phyloP scores from a whole-genome alignment of 2,797 vertebrate genomes.

The Enteromius argenteus region DNA sequence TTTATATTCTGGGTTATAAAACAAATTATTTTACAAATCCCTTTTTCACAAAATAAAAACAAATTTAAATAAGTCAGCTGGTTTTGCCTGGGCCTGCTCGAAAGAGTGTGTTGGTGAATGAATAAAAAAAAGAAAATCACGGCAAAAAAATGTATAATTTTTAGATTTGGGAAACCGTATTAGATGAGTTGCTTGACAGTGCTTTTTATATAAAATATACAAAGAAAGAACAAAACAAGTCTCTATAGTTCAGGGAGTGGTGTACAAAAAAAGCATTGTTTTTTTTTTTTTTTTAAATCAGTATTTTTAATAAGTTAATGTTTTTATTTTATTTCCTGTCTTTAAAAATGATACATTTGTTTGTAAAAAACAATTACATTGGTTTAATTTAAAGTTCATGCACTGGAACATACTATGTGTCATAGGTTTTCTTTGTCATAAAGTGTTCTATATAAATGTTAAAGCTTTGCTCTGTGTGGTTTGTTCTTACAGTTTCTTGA shows the following conservation, averaged over 20 bases:
- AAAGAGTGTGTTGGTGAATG: not conserved
- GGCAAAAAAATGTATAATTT: not conserved
- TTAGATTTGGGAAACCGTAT: not conserved
- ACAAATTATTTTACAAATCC: not conserved
- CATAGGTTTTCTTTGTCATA: slow-evolving; percentile 59
- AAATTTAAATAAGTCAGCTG: not conserved
- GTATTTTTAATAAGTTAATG: slow-evolving; percentile 54
- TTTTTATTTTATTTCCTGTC: slow-evolving; percentile 46
- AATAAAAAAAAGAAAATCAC: not conserved
- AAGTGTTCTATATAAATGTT: slow-evolving; percentile 67
- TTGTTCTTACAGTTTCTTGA: slow-evolving; percentile 11
- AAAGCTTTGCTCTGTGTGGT: slow-evolving; percentile 18
- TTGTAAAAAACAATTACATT: slow-evolving; percentile 46
- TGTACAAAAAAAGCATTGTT: slow-evolving; percentile 40
- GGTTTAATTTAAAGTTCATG: slow-evolving; percentile 69
- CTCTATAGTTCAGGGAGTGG: slow-evolving; percentile 56
- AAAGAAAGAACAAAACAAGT: not conserved
- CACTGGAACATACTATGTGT: slow-evolving; percentile 72
- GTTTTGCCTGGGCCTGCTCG: not conserved
- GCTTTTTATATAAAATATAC: not conserved
- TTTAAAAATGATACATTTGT: slow-evolving; percentile 30
- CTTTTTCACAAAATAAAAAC: not conserved
- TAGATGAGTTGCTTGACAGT: not conserved
- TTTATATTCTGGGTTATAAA: not conserved
- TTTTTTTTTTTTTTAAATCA: slow-evolving; percentile 38